phyloP scores from a whole-genome alignment of 2,797 vertebrate genomes.

The Sebastiscus tertius region DNA sequence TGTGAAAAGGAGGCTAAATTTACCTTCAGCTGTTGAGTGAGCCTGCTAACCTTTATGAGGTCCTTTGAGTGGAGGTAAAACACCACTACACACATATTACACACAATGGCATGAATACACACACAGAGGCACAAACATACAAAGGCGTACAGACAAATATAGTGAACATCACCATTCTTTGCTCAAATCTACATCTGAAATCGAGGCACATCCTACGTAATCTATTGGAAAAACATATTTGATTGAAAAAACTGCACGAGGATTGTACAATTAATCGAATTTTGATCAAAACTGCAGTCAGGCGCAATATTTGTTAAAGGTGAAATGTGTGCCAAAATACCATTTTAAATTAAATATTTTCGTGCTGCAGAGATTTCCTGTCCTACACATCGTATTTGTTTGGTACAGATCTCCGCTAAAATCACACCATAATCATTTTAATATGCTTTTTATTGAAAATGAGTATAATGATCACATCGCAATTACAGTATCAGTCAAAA shows the following conservation, averaged over 20 bases:
- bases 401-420: too few relatives aligned
- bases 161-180: neutral
- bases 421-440: too few relatives aligned
- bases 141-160: neutral
- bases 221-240: neutral
- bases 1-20: constrained; percentile 72
- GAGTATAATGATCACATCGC: too few relatives aligned
- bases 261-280: too few relatives aligned
- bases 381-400: too few relatives aligned
- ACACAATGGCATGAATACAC: constrained; percentile 27
- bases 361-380: too few relatives aligned
- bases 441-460: too few relatives aligned
- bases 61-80: constrained; percentile 67
- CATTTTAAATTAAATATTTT: too few relatives aligned
- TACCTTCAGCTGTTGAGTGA: constrained; percentile 69
- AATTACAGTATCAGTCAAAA: too few relatives aligned
- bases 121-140: neutral
- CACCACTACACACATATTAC: constrained; percentile 30
- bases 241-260: constrained; percentile 20
- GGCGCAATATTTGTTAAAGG: too few relatives aligned
- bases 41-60: constrained; percentile 68
- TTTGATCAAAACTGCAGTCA: neutral
- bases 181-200: constrained; percentile 40
- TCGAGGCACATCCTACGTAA: constrained; percentile 21
- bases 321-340: too few relatives aligned